phyloP scores from a whole-genome alignment of 2,797 vertebrate genomes.

The Stomatorhinus walkeri region DNA sequence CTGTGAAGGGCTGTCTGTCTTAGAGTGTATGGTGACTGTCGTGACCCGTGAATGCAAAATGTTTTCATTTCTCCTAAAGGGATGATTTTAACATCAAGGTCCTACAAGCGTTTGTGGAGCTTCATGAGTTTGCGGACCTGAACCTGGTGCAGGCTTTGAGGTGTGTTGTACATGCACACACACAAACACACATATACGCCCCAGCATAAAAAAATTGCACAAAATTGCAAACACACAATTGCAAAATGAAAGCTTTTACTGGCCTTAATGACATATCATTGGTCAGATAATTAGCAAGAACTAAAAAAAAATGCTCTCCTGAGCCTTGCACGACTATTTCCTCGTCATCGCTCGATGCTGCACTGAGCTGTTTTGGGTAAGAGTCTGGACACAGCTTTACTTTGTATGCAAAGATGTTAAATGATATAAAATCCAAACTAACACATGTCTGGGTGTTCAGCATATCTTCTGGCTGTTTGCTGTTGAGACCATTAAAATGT shows the following conservation, averaged over 20 bases:
- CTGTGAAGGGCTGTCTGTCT: neutral
- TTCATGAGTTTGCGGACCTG: slow-evolving; percentile 95
- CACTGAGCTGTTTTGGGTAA: neutral
- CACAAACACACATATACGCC: neutral
- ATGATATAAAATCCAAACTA: neutral
- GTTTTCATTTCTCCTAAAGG: neutral
- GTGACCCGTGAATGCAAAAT: neutral
- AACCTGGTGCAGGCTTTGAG: slow-evolving; percentile 89
- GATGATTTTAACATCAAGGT: slow-evolving; percentile 92
- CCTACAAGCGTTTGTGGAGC: slow-evolving; percentile 93
- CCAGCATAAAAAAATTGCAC: neutral
- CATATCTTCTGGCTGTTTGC: neutral
- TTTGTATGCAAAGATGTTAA: neutral
- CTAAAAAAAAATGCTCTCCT: neutral
- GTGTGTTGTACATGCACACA: slow-evolving; percentile 47
- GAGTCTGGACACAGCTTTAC: neutral
- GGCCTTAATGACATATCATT: neutral
- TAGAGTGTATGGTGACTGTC: neutral
- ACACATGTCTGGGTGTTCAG: neutral
- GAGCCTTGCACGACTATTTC: neutral
- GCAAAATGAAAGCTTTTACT: neutral
- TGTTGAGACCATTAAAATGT: neutral
- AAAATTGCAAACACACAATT: neutral
- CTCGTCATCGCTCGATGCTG: neutral
- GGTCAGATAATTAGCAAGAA: neutral